These are phyloP conservation scores for Laspeyria flexula DNA, from an alignment of 2,888 invertebrate genomes.

Conservation along the genomic window DNA sequence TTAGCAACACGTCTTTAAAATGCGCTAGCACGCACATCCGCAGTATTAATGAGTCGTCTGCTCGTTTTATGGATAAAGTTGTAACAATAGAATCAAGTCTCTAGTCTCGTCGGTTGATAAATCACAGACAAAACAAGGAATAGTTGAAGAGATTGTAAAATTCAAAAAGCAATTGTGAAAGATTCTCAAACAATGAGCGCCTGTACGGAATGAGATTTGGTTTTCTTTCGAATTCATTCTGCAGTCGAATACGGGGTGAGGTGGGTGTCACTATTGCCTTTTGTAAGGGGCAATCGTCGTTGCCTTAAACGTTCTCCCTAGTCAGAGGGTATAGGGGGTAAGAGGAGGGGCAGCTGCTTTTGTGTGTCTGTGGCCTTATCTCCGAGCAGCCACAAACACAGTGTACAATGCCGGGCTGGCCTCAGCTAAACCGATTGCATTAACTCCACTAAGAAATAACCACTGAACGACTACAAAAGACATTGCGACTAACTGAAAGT, in stretches of 20 bases:
- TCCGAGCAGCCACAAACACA: constrained; percentile 65
- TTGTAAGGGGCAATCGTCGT: constrained; percentile 77
- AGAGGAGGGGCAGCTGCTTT: constrained; percentile 63
- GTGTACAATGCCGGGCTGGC: constrained; percentile 44
- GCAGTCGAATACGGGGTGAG: constrained; percentile 58
- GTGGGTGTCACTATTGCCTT: constrained; percentile 52
- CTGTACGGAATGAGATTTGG: constrained; percentile 72
- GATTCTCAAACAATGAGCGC: constrained; percentile 73
- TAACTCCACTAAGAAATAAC: constrained; percentile 59
- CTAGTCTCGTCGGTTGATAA: constrained; percentile 29
- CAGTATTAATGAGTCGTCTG: constrained; percentile 22
- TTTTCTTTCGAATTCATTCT: constrained; percentile 74
- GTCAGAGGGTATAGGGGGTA: constrained; percentile 43
- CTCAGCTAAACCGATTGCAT: constrained; percentile 68
- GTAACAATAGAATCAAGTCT: constrained; percentile 15
- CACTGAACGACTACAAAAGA: constrained; percentile 38
- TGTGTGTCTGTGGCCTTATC: constrained; percentile 72
- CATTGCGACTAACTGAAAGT: constrained; percentile 44
- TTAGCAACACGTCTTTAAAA: constrained; percentile 11
- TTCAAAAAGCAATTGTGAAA: constrained; percentile 74
- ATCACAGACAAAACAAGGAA: constrained; percentile 42
- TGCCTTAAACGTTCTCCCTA: constrained; percentile 69
- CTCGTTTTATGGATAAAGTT: constrained; percentile 18
- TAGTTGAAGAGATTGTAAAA: constrained; percentile 63
- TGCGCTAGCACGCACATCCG: constrained; percentile 15